phyloP scores from a whole-genome alignment of 2,797 vertebrate genomes.

The Iguana delicatissima region DNA sequence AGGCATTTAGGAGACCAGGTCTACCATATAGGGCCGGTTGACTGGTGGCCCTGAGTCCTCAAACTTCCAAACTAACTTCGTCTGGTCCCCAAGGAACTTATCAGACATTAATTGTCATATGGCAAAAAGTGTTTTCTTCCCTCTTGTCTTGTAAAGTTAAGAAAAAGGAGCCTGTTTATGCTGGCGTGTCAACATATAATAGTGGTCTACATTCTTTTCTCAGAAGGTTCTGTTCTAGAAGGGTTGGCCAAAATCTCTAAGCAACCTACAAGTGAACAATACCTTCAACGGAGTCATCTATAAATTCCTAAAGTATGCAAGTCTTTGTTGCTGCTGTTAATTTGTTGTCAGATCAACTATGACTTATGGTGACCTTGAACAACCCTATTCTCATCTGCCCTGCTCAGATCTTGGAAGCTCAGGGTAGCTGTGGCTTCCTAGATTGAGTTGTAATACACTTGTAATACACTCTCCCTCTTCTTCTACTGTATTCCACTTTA shows the following conservation, averaged over 20 bases:
- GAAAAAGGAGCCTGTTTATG: not conserved
- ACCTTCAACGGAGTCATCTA: not conserved
- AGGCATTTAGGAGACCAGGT: not conserved
- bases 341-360: too few relatives aligned
- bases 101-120: not conserved
- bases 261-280: not conserved
- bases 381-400: too few relatives aligned
- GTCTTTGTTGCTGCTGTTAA: too few relatives aligned
- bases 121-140: too few relatives aligned
- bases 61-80: not conserved
- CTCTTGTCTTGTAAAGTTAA: not conserved
- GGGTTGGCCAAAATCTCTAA: not conserved
- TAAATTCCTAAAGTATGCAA: too few relatives aligned
- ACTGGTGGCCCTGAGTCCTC: not conserved
- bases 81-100: too few relatives aligned
- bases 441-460: too few relatives aligned
- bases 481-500: too few relatives aligned
- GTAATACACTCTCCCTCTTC: too few relatives aligned
- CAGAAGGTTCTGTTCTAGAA: not conserved
- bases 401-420: not conserved
- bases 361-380: too few relatives aligned
- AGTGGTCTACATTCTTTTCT: not conserved
- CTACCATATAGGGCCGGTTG: fast-evolving
- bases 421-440: too few relatives aligned
- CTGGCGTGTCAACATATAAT: not conserved